Conservation (phyloP, 2,797 vertebrate genomes). For the Galagoides demidoff region DNA sequence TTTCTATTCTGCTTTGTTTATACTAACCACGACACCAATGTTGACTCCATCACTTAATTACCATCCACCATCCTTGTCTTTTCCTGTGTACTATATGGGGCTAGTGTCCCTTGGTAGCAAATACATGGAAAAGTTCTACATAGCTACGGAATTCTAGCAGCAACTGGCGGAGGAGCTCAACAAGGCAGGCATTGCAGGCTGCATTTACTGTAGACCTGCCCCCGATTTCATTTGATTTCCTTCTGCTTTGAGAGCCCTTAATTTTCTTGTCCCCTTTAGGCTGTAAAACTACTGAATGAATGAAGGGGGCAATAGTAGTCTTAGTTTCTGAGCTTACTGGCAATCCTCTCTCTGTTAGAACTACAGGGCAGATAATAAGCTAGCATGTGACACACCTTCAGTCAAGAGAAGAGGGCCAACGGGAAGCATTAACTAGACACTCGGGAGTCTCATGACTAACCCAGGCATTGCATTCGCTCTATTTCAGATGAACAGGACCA, state of each 20-base stretch:
- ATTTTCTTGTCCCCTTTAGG: constrained; percentile 16
- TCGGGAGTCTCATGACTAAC: not conserved
- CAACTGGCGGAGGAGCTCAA: not conserved
- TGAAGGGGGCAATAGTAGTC: not conserved
- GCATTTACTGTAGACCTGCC: not conserved
- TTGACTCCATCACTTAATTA: no score
- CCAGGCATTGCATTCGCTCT: fast-evolving
- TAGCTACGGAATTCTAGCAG: not conserved
- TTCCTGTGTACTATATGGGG: not conserved
- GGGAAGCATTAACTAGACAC: not conserved
- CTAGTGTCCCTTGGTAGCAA: not conserved
- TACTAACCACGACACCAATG: not conserved
- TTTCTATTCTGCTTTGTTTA: not conserved
- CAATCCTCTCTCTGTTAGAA: not conserved
- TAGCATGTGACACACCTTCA: not conserved
- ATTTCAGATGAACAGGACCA: not conserved
- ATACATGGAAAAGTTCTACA: not conserved
- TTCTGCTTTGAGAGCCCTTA: constrained; percentile 12
- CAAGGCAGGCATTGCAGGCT: fast-evolving
- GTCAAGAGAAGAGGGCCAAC: not conserved
- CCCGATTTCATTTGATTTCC: not conserved
- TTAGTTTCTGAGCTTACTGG: not conserved
- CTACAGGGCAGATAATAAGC: not conserved
- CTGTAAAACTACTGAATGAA: constrained; percentile 11
- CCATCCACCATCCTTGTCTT: not conserved